A percentile compares a stretch with the other conserved stretches of the same genome.
Conservation (phyloP, 2,888 invertebrate species). For the Hyposoter didymator region DNA sequence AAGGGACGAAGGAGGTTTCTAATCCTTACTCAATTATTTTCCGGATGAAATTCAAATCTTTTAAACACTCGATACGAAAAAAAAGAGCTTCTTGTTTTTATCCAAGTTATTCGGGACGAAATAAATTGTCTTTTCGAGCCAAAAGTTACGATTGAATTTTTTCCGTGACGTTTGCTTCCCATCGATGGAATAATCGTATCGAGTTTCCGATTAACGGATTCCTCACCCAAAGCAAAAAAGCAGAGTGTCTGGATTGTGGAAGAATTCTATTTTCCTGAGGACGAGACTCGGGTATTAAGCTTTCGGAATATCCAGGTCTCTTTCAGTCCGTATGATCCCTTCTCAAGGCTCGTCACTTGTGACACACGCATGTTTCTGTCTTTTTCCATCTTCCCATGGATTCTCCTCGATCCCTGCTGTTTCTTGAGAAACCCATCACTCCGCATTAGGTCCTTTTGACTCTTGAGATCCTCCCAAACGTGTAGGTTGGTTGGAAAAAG, state of each 20-base stretch:
- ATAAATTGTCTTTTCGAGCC: background rate
- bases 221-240: background rate
- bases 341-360: slow-evolving; percentile 17
- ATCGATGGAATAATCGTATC: slow-evolving; percentile 5
- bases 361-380: slow-evolving; percentile 3
- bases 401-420: slow-evolving; percentile 12
- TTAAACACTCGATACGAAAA: background rate
- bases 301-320: background rate
- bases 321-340: slow-evolving; percentile 15
- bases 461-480: slow-evolving; percentile 18
- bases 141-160: background rate
- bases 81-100: background rate
- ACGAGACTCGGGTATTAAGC: slow-evolving; percentile 10
- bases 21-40: background rate
- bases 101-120: background rate
- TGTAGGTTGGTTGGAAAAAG: background rate
- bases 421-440: slow-evolving; percentile 43
- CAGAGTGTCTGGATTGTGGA: slow-evolving; percentile 2
- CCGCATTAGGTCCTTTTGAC: slow-evolving; percentile 20
- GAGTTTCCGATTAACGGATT: background rate
- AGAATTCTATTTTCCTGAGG: slow-evolving; percentile 4
- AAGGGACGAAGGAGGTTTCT: background rate
- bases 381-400: background rate
- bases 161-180: background rate
- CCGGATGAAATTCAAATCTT: background rate